Evolutionary conservation across 2,113 vertebrate species (phyloP).

Genomic region (Vulpes ferrilata): DNA sequence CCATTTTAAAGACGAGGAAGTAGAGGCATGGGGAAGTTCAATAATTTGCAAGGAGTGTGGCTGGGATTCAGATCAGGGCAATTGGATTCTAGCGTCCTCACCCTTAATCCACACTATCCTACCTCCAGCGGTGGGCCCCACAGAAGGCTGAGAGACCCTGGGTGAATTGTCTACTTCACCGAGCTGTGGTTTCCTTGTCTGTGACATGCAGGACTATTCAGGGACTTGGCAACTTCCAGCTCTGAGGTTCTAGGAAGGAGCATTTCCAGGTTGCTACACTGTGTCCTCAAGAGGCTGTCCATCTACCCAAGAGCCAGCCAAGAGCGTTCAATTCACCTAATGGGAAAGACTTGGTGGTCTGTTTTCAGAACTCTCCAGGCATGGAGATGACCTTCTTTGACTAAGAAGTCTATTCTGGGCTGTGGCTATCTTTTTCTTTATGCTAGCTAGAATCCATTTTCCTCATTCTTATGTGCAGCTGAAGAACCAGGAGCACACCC

Average conservation of each 20-base stretch:
- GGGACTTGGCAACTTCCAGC: neutral
- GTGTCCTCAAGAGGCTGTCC: accelerated
- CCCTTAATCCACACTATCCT: neutral
- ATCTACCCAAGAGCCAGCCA: accelerated
- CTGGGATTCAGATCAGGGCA: neutral
- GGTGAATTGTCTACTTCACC: neutral
- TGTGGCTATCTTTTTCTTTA: neutral
- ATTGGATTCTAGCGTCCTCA: too few relatives aligned
- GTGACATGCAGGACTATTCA: neutral
- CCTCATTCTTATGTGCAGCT: neutral
- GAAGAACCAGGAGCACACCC: neutral
- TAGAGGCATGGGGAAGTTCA: neutral
- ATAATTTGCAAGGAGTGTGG: neutral
- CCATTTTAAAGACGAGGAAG: slow-evolving; percentile 3
- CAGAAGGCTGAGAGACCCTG: neutral
- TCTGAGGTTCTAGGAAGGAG: neutral
- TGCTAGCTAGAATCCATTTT: neutral
- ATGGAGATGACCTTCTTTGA: neutral
- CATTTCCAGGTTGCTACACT: neutral
- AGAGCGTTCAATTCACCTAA: neutral
- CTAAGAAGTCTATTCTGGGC: neutral
- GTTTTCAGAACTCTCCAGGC: neutral
- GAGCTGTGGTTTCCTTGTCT: neutral
- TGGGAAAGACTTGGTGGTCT: neutral
- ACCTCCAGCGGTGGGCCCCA: too few relatives aligned